Conservation (phyloP, 2,797 vertebrate species). For the Sebastiscus albofasciatus region DNA sequence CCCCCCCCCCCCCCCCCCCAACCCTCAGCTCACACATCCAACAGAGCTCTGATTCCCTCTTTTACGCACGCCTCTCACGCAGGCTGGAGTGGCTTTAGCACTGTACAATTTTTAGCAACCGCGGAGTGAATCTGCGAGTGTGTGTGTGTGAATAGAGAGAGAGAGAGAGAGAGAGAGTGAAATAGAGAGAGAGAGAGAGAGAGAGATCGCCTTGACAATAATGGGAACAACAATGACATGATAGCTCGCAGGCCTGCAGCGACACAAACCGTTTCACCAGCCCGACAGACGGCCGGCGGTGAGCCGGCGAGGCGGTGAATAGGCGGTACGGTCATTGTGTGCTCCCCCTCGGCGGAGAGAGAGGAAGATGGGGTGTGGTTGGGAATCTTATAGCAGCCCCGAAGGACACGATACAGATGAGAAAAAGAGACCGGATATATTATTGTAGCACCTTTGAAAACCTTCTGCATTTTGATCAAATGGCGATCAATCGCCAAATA, state of each 20-base stretch:
- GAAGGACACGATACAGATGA: constrained; percentile 22
- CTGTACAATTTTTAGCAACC: neutral
- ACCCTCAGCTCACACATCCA: constrained; percentile 39
- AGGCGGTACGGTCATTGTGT: neutral
- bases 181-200: neutral
- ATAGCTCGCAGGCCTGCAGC: constrained; percentile 26
- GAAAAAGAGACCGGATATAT: neutral
- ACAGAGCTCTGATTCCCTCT: constrained; percentile 2
- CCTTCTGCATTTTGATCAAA: neutral
- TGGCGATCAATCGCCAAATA: neutral
- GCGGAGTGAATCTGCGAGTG: neutral
- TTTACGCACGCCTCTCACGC: constrained; percentile 44
- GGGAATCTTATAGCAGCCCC: constrained; percentile 55
- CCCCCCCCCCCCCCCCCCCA: constrained; percentile 12
- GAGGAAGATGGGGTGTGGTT: constrained; percentile 76
- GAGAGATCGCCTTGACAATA: constrained; percentile 12
- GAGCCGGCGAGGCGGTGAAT: neutral
- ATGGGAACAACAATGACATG: constrained; percentile 46
- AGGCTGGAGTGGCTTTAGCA: constrained; percentile 15
- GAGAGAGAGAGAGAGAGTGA: too few relatives aligned
- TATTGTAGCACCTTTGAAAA: neutral
- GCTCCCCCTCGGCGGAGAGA: constrained; percentile 23
- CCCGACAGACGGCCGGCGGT: constrained; percentile 15
- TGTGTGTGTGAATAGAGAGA: neutral
- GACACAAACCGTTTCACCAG: constrained; percentile 24